Evolutionary conservation across 2,888 invertebrate genomes (phyloP), one percentile per base, ranked within the genome.

Genomic region (Stictocephala bisonia): DNA sequence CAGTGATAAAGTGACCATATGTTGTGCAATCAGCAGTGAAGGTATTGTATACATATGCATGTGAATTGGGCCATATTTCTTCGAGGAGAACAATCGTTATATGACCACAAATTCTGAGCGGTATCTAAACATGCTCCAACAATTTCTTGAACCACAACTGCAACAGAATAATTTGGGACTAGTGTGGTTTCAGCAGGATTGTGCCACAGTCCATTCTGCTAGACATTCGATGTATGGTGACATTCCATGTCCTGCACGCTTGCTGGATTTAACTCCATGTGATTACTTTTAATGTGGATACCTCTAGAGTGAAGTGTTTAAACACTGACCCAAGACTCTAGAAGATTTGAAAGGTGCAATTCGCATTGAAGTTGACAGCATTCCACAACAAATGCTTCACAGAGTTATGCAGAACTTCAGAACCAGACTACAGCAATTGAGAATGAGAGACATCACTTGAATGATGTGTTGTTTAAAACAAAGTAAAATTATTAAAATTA

Each of bases 101-200:
- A 22, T 51, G 13, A 22, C 20, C 3, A 51, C 2, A 3, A 51
- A 51, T 51, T 6, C 7, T 6, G 51, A 51, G 51, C 24, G 20
- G 51, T 51, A 51, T 11, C 18, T 51, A 51, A 51, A 51, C 51
- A 51, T 51, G 51, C 18, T 51, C 3, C 51, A 51, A 51, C 51
- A 51, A 51, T 56, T 26, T 56, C 56, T 56, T 56, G 27, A 56
- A 56, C 56, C 56, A 24, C 24, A 56, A 56, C 27, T 56, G 9
- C 56, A 56, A 56, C 13, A 56, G 27, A 56, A n/a, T 56, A 56
- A 56, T 26, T 56, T 56, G 24, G 56, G 27, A 56, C 56, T 56
- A 56, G 56, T 56, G 24, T 56, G 56, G n/a, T 24, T 56, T 56
- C n/a, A 56, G 56, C 51, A 6, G 20, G 51, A 6, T 51, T 15